These are phyloP conservation scores for Epistrophella euchroma DNA, from an alignment of 2,888 invertebrate species.

Conservation along the genomic window DNA sequence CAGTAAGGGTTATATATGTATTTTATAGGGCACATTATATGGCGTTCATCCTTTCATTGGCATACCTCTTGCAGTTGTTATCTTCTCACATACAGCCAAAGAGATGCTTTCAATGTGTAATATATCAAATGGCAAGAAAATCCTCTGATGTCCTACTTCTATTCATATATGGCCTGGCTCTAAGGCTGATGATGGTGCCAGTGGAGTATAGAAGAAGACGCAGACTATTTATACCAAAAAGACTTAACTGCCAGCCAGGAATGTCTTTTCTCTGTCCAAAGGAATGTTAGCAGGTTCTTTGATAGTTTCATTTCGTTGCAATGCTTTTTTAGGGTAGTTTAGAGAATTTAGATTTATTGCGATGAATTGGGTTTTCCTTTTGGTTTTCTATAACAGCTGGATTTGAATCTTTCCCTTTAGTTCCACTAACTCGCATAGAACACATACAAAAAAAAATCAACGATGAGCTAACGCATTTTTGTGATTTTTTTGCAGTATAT, in stretches of 20 bases:
- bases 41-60: constrained; percentile 70
- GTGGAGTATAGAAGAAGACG: constrained; percentile 15
- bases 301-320: constrained; percentile 67
- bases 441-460: constrained; percentile 2
- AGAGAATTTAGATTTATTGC: constrained; percentile 70
- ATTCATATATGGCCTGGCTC: constrained; percentile 1
- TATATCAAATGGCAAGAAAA: constrained; percentile 67
- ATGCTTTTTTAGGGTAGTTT: constrained; percentile 30
- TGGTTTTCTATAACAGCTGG: constrained; percentile 53
- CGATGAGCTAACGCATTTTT: constrained; percentile 68
- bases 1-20: constrained; percentile 54
- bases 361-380: constrained; percentile 56
- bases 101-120: constrained; percentile 51
- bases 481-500: constrained; percentile 61
- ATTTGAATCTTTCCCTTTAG: constrained; percentile 5
- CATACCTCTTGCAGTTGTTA: constrained; percentile 66
- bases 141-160: constrained; percentile 47
- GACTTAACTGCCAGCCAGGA: constrained; percentile 41
- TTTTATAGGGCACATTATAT: constrained; percentile 70
- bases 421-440: not conserved
- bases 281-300: constrained; percentile 56
- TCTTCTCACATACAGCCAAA: constrained; percentile 52
- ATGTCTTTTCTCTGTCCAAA: constrained; percentile 43
- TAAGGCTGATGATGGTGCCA: not conserved
- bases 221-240: constrained; percentile 1